Conservation (phyloP, 2,888 invertebrate genomes). For the Platycheirus albimanus region DNA sequence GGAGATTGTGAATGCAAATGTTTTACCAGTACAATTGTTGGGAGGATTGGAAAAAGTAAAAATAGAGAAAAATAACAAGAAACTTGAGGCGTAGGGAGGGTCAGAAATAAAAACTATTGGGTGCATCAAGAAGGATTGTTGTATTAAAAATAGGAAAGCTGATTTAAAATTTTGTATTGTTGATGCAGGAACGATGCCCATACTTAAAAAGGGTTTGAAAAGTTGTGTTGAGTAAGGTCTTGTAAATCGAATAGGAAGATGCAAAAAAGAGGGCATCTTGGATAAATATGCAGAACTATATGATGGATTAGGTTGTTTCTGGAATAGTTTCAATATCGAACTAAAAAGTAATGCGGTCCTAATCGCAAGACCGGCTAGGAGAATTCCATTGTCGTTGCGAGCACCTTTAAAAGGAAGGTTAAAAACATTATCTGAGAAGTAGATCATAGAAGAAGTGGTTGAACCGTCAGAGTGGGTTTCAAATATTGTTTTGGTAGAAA, state of each 20-base stretch:
- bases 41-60: neutral
- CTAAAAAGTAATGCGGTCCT: neutral
- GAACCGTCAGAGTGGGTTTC: too few relatives aligned
- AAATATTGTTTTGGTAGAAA: too few relatives aligned
- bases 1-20: constrained; percentile 15
- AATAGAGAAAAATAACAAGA: constrained; percentile 5
- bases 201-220: neutral
- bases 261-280: neutral
- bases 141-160: neutral
- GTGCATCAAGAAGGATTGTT: constrained; percentile 1
- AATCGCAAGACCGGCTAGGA: neutral
- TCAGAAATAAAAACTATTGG: constrained; percentile 18
- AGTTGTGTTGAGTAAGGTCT: constrained; percentile 4
- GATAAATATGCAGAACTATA: neutral
- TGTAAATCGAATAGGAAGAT: neutral
- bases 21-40: constrained; percentile 1
- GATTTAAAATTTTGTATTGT: neutral
- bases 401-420: neutral
- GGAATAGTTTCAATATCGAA: neutral
- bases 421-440: too few relatives aligned
- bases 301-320: neutral
- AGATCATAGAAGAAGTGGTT: too few relatives aligned
- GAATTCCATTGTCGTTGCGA: neutral
- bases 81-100: constrained; percentile 24
- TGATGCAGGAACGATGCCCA: neutral